phyloP scores from a whole-genome alignment of 2,888 invertebrate species.

The Lochmaea crataegi region DNA sequence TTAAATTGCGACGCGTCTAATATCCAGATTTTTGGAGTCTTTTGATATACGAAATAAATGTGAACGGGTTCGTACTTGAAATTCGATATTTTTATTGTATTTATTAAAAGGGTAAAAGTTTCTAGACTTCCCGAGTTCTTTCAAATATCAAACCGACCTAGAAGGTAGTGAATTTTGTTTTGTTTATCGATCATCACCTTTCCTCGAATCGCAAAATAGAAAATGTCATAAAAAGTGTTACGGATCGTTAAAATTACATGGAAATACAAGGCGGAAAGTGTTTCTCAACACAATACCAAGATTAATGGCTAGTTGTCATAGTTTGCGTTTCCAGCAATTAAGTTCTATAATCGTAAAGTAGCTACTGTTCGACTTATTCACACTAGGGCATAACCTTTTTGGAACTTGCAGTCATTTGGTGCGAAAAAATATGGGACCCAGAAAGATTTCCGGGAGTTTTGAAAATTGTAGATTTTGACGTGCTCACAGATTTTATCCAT shows the following conservation, averaged over 20 bases:
- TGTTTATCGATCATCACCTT: conserved; percentile 57
- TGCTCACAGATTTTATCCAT: no score
- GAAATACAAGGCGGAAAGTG: conserved; percentile 52
- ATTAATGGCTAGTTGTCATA: background rate
- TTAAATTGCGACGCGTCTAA: no score
- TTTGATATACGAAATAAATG: no score
- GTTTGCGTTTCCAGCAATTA: background rate
- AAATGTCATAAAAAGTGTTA: conserved; percentile 58
- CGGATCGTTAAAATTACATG: conserved; percentile 59
- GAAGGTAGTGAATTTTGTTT: conserved; percentile 25
- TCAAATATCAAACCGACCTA: background rate
- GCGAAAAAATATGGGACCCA: no score
- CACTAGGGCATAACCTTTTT: no score
- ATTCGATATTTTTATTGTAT: background rate
- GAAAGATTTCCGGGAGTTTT: no score
- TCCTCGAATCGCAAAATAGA: conserved; percentile 51
- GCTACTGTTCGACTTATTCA: no score
- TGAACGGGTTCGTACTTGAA: background rate
- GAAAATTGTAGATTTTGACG: no score
- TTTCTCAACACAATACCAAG: background rate
- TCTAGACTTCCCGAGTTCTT: background rate
- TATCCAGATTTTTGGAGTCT: no score
- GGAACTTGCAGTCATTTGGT: no score
- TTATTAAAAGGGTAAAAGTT: conserved; percentile 1
- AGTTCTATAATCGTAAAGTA: background rate